phyloP scores from a whole-genome alignment of 2,888 invertebrate genomes.

The Chloroclysta siterata region DNA sequence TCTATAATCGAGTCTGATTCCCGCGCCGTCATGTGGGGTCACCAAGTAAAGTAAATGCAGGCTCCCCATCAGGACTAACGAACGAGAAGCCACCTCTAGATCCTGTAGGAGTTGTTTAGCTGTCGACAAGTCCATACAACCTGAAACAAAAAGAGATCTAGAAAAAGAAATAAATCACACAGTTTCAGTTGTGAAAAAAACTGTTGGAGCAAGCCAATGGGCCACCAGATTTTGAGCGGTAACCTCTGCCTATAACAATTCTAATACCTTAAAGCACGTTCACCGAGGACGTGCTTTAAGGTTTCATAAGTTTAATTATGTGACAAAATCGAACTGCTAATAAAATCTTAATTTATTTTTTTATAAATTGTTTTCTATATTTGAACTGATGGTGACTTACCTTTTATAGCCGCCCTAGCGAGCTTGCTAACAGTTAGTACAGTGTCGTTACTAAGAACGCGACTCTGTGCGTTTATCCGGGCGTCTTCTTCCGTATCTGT shows the following conservation, averaged over 20 bases:
- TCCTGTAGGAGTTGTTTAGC: slow-evolving; percentile 91
- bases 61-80: slow-evolving; percentile 91
- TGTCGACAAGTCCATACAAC: slow-evolving; percentile 90
- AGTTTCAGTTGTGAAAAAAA: no score
- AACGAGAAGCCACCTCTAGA: slow-evolving; percentile 88
- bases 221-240: no score
- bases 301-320: no score
- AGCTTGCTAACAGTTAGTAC: slow-evolving; percentile 86
- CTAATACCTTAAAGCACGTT: no score
- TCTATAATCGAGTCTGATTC: slow-evolving; percentile 78
- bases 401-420: slow-evolving; percentile 94
- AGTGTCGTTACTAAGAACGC: slow-evolving; percentile 58
- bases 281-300: no score
- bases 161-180: no score
- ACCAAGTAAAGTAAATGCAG: slow-evolving; percentile 95
- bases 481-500: slow-evolving; percentile 18
- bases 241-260: no score
- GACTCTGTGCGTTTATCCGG: neutral
- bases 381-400: slow-evolving; percentile 56
- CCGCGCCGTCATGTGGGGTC: slow-evolving; percentile 90
- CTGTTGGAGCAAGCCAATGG: no score
- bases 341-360: no score
- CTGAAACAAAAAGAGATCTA: slow-evolving; percentile 64
- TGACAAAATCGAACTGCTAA: no score
- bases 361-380: no score